Evolutionary conservation across 2,797 vertebrate species (phyloP), one percentile per base, ranked within the genome.

Genomic region (Gymnopithys bicolor): DNA sequence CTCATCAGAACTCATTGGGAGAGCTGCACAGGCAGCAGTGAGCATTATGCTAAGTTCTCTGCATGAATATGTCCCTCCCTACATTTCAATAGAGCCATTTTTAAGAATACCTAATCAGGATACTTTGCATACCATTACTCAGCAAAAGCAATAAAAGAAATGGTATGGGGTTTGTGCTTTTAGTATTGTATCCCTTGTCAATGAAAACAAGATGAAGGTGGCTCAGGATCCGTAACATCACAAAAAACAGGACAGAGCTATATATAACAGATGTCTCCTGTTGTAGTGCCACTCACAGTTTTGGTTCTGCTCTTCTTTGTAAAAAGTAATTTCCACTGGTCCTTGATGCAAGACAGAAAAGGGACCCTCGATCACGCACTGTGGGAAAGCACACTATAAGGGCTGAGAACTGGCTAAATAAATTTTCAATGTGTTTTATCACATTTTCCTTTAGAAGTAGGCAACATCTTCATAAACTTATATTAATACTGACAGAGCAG

Each of bases 231-330:
- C 63, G 7, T 30, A 11, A 53, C 22, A 46, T 68, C 89, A 75
- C 28, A 78, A 84, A 32, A 45, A 45, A 30, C 0, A 4, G 53
- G 49, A 56, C 39, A 63, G 23, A 66, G 39, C 25, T 78, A 7
- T n/a, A n/a, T 1, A 8, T 13, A 70, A 52, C 7, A 64, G 32
- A 46, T 0, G 0, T 33, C 23, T 88, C 48, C n/a, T 68, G 23
- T 39, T 56, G 17, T 41, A 75, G 24, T 24, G 49, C 28, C 2
- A 13, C 30, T 56, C 25, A 41, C 30, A 18, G 25, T 7, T 39
- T 14, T 39, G 37, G 17, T 64, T 60, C n/a, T 59, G 52, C 22
- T 19, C 21, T 60, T 68, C 52, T 66, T 67, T 56, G 45, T 66
- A 45, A 84, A 73, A 27, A 1, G 0, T 11, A 9, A 56, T 80